Conservation (phyloP, 2,888 invertebrate species). For the Pammene aurita region DNA sequence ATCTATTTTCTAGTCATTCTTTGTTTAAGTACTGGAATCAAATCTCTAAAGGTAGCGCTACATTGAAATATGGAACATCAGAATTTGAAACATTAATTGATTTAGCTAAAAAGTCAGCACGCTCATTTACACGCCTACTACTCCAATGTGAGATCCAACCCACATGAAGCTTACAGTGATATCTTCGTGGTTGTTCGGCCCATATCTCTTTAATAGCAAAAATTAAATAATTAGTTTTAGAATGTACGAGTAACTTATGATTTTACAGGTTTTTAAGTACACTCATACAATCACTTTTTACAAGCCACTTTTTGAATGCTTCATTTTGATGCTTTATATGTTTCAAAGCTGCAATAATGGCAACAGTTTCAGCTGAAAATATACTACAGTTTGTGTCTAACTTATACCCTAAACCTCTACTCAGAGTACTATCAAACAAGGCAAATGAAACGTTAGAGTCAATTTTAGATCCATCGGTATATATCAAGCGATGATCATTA, state of each 20-base stretch:
- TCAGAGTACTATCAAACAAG: not conserved
- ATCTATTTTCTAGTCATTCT: not conserved
- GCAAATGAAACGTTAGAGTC: not conserved
- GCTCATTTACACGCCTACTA: too few relatives aligned
- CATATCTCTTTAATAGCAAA: slow-evolving; percentile 4
- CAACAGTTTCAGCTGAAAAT: not conserved
- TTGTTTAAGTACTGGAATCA: not conserved
- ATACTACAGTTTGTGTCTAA: not conserved
- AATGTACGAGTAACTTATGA: not conserved
- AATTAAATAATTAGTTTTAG: not conserved
- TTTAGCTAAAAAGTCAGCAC: not conserved
- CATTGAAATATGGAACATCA: not conserved
- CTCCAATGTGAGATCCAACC: too few relatives aligned
- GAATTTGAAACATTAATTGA: not conserved
- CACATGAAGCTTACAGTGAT: too few relatives aligned
- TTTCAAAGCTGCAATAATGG: not conserved
- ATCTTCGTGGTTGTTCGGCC: too few relatives aligned
- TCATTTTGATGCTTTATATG: not conserved
- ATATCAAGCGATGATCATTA: not conserved
- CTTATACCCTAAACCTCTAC: slow-evolving; percentile 2
- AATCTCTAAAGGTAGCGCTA: not conserved
- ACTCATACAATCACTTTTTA: slow-evolving; percentile 2
- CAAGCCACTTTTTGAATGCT: not conserved
- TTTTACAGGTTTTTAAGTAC: not conserved
- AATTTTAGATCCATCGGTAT: not conserved